Conservation (phyloP, 2,797 vertebrate genomes). For the Numenius phaeopus region DNA sequence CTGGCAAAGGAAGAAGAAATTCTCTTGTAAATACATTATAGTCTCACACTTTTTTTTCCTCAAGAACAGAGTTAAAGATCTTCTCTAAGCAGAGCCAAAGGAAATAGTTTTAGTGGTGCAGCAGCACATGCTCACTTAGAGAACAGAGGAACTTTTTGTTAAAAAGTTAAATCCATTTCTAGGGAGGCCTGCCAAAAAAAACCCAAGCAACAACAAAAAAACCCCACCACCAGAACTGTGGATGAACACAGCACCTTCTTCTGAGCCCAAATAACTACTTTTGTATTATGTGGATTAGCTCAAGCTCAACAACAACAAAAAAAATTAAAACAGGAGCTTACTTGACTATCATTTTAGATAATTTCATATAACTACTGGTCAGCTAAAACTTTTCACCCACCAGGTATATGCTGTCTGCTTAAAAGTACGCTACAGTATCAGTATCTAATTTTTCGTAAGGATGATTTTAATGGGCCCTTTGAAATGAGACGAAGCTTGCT, state of each 20-base stretch:
- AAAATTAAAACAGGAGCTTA: not conserved
- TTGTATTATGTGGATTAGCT: rapidly evolving
- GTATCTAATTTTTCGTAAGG: not conserved
- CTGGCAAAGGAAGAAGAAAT: not conserved
- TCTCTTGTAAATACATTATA: not conserved
- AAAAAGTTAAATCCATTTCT: not conserved
- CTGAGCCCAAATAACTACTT: not conserved
- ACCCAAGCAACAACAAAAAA: not conserved
- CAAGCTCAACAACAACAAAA: not conserved
- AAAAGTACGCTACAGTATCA: not conserved
- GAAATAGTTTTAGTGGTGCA: not conserved
- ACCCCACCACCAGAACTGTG: not conserved
- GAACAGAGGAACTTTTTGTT: not conserved
- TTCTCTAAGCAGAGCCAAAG: not conserved
- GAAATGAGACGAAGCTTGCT: not conserved
- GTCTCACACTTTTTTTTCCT: not conserved
- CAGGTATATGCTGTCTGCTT: not conserved
- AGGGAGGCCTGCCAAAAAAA: not conserved
- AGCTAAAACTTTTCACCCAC: not conserved
- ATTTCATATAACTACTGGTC: not conserved
- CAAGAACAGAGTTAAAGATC: not conserved
- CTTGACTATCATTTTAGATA: not conserved
- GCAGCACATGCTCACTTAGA: not conserved
- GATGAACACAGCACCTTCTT: not conserved
- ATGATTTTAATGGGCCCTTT: not conserved